phyloP scores from a whole-genome alignment of 2,888 invertebrate genomes.

The Dyspetes luteomarginatus region DNA sequence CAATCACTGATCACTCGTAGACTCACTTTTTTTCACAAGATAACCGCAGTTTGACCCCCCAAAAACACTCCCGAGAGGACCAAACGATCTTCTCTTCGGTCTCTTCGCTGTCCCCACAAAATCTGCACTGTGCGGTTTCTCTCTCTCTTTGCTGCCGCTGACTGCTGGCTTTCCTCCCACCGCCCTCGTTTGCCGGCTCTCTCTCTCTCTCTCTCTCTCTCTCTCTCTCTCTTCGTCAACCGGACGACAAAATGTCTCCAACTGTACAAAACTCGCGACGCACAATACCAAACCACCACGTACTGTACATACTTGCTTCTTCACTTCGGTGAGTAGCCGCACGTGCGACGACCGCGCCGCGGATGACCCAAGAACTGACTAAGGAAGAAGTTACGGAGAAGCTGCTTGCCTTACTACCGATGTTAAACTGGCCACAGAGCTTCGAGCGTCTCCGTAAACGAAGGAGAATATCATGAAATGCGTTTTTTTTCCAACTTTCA shows the following conservation, averaged over 20 bases:
- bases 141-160: neutral
- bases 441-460: neutral
- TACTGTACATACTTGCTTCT: neutral
- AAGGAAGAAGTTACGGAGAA: neutral
- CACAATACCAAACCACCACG: neutral
- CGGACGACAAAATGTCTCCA: conserved; percentile 48
- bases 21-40: too few species aligned
- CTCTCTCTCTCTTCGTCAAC: conserved; percentile 40
- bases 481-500: neutral
- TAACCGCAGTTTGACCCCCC: neutral
- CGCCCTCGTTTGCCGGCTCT: conserved; percentile 1
- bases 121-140: neutral
- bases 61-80: neutral
- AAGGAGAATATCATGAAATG: conserved; percentile 13
- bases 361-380: neutral
- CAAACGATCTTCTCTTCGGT: neutral
- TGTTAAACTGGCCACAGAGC: neutral
- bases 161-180: neutral
- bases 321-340: neutral
- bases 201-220: conserved; percentile 16
- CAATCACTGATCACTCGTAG: neutral
- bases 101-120: neutral
- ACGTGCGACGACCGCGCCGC: conserved; percentile 16
- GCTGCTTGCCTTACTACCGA: neutral
- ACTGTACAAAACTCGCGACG: conserved; percentile 29